Conservation (phyloP, 2,888 invertebrate genomes). For the Actias luna region DNA sequence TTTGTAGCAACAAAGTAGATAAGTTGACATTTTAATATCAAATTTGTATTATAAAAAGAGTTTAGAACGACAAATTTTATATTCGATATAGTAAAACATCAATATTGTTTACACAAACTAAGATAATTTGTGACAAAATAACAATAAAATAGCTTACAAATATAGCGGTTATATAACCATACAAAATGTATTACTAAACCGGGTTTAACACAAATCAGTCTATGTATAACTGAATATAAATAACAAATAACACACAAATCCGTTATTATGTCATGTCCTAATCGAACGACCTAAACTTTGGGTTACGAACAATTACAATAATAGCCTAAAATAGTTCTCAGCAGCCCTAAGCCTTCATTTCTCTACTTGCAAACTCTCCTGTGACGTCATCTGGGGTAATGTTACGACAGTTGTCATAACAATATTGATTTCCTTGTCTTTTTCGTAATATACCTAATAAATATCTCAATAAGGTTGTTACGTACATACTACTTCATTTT, state of each 20-base stretch:
- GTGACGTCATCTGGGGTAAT: conserved; percentile 1
- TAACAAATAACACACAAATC: conserved; percentile 24
- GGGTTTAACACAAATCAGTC: conserved; percentile 32
- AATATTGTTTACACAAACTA: neutral
- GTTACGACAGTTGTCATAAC: neutral
- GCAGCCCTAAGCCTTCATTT: conserved; percentile 43
- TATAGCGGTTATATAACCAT: conserved; percentile 4
- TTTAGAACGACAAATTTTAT: neutral
- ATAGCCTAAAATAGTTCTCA: conserved; percentile 53
- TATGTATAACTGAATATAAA: conserved; percentile 33
- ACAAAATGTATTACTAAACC: conserved; percentile 19
- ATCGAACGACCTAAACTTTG: conserved; percentile 56
- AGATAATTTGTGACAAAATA: neutral
- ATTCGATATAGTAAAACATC: neutral
- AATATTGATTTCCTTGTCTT: neutral
- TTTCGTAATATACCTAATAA: neutral
- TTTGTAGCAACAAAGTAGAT: neutral
- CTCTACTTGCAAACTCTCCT: conserved; percentile 42
- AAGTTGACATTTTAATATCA: neutral
- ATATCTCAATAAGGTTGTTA: neutral
- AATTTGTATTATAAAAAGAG: neutral
- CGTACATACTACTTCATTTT: no score
- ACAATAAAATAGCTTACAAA: neutral
- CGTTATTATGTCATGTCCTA: conserved; percentile 51
- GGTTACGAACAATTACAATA: conserved; percentile 42